Evolutionary conservation across 2,797 vertebrate genomes (phyloP).

Genomic region (Acanthopagrus latus): DNA sequence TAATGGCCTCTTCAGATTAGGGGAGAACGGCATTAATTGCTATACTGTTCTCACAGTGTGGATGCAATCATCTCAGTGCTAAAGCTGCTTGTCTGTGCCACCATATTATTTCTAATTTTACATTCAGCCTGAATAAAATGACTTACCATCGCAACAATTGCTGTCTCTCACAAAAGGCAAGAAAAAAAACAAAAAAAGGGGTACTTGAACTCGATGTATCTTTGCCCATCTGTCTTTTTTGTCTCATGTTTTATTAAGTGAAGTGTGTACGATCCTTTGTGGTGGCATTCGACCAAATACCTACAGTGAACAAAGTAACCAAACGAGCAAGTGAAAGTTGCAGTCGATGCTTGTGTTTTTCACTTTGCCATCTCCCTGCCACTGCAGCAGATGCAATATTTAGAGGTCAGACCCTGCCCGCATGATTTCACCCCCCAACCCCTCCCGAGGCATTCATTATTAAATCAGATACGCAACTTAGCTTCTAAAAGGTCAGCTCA

Average conservation of each 20-base stretch:
- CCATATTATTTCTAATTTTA: constrained; percentile 28
- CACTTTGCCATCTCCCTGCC: constrained; percentile 25
- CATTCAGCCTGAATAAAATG: constrained; percentile 20
- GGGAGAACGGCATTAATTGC: constrained; percentile 53
- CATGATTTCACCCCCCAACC: constrained; percentile 41
- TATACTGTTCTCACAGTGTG: constrained; percentile 11
- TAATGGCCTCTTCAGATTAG: constrained; percentile 41
- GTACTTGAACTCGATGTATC: constrained; percentile 1
- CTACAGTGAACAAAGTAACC: constrained; percentile 23
- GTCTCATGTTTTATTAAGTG: constrained; percentile 46
- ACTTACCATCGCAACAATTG: not conserved
- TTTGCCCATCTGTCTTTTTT: constrained; percentile 12
- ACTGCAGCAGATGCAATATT: constrained; percentile 70
- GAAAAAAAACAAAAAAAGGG: not conserved
- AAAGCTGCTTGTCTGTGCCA: constrained; percentile 23
- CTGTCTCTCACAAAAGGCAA: not conserved
- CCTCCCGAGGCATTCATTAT: constrained; percentile 69
- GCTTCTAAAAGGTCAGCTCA: constrained; percentile 77
- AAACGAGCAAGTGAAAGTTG: constrained; percentile 42
- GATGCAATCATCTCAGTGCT: constrained; percentile 27
- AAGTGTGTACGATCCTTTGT: constrained; percentile 21
- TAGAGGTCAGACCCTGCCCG: constrained; percentile 63
- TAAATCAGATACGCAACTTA: constrained; percentile 72
- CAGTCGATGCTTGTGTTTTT: constrained; percentile 33
- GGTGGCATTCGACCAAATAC: constrained; percentile 9